These are phyloP conservation scores for Mirza zaza DNA, from an alignment of 2,113 vertebrate genomes.

Conservation along the genomic window DNA sequence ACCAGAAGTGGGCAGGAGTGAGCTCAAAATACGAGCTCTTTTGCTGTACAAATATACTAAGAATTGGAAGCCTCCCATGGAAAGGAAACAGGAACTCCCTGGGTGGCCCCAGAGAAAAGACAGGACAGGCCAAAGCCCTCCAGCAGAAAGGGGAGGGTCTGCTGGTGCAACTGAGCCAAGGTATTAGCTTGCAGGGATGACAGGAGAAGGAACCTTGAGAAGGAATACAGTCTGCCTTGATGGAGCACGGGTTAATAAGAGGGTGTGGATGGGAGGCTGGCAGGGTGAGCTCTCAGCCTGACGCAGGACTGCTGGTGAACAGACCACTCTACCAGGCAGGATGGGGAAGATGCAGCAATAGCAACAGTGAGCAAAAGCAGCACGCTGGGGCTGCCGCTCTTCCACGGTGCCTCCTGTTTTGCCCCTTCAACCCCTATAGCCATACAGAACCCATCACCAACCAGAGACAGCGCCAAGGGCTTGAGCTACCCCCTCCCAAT, in stretches of 20 bases:
- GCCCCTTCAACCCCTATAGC: not conserved
- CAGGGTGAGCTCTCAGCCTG: rapidly evolving
- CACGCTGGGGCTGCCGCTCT: not conserved
- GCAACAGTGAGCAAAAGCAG: not conserved
- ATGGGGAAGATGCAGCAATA: not conserved
- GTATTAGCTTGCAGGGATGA: not conserved
- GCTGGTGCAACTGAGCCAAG: not conserved
- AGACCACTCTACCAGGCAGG: not conserved
- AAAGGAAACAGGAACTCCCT: not conserved
- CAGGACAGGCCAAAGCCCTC: not conserved
- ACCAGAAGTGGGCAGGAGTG: not conserved
- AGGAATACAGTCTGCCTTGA: not conserved
- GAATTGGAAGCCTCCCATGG: not conserved
- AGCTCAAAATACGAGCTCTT: not conserved
- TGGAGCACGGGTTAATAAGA: not conserved
- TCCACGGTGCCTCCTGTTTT: not conserved
- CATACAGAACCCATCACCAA: not conserved
- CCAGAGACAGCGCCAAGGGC: no score
- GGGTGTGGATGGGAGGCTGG: no score
- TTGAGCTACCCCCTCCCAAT: not conserved
- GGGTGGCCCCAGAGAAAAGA: not conserved
- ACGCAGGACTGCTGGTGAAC: not conserved
- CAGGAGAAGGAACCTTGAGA: not conserved
- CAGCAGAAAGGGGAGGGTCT: not conserved
- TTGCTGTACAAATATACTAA: not conserved